These are phyloP conservation scores for Coregonus clupeaformis DNA, from an alignment of 2,113 vertebrate genomes.

Conservation along the genomic window DNA sequence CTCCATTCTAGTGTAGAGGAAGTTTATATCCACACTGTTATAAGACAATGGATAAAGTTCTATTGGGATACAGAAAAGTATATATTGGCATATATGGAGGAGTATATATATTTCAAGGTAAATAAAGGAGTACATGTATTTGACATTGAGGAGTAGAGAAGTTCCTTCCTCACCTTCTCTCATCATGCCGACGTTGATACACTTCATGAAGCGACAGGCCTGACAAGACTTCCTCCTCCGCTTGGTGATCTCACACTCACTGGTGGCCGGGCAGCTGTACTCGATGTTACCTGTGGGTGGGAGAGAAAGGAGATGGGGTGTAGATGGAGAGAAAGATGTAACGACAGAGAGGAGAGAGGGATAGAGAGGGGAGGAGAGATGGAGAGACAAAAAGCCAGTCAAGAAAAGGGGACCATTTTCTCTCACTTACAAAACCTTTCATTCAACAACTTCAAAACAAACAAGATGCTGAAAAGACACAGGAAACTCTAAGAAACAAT, in stretches of 20 bases:
- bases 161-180: conserved; percentile 68
- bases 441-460: too few species aligned
- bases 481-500: background rate
- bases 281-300: conserved; percentile 71
- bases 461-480: too few species aligned
- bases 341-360: background rate
- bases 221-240: conserved; percentile 76
- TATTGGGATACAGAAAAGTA: too few species aligned
- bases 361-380: background rate
- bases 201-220: conserved; percentile 76
- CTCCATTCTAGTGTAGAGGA: too few species aligned
- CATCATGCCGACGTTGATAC: conserved; percentile 74
- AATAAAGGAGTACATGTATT: background rate
- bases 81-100: too few species aligned
- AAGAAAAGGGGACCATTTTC: background rate
- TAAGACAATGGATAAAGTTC: too few species aligned
- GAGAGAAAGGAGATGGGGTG: background rate
- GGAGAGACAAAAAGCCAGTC: background rate
- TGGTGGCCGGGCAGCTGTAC: conserved; percentile 74
- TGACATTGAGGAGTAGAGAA: background rate
- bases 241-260: conserved; percentile 77
- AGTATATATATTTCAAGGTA: background rate
- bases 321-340: background rate
- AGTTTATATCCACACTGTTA: too few species aligned
- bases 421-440: too few species aligned